phyloP scores from a whole-genome alignment of 1,140 invertebrate genomes.

The Macrobrachium rosenbergii region DNA sequence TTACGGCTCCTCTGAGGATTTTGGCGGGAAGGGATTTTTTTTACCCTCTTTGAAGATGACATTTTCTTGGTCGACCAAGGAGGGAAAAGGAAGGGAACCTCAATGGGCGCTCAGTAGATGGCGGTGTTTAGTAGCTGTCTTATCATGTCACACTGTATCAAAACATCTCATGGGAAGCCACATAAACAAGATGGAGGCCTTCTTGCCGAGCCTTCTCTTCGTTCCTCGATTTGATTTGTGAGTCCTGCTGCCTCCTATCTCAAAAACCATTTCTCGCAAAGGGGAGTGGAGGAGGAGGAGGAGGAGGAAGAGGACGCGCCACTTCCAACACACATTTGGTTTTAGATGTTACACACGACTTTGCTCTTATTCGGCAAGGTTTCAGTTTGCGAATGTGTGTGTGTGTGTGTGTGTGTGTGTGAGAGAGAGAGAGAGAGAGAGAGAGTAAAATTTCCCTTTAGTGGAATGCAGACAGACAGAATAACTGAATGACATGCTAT shows the following conservation, averaged over 20 bases:
- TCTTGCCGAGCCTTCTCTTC: too few species aligned
- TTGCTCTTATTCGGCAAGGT: not conserved
- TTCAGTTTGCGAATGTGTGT: not conserved
- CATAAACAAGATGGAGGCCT: too few species aligned
- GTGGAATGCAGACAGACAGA: too few species aligned
- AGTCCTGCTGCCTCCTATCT: too few species aligned
- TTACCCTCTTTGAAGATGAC: too few species aligned
- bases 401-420: not conserved
- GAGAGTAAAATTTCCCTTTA: not conserved
- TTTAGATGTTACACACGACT: too few species aligned
- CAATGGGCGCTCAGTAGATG: too few species aligned
- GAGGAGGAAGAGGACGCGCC: not conserved
- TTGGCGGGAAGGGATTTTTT: not conserved
- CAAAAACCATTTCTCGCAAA: not conserved
- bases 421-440: constrained; percentile 1
- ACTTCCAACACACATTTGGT: too few species aligned
- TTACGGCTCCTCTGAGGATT: not conserved
- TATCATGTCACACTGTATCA: not conserved
- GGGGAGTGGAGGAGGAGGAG: not conserved
- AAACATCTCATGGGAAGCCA: too few species aligned
- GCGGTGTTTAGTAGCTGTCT: not conserved
- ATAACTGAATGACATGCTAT: too few species aligned
- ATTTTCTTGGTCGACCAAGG: too few species aligned
- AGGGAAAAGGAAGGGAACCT: not conserved
- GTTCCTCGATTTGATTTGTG: too few species aligned